These are phyloP conservation scores for Ecdyonurus torrentis DNA, from an alignment of 2,888 invertebrate genomes.

Conservation along the genomic window DNA sequence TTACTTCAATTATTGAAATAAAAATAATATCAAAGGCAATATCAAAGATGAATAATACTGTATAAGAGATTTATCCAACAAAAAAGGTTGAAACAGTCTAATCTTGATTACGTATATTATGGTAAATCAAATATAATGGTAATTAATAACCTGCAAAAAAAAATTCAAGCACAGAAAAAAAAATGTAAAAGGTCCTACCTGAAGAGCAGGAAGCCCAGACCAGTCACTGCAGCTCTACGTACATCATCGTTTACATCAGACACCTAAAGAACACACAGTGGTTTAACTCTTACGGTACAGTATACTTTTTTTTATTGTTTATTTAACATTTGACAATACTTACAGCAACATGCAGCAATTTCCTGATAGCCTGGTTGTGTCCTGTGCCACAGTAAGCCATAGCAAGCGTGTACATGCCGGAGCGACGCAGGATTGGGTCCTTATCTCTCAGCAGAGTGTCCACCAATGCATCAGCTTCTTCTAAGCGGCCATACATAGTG, in stretches of 20 bases:
- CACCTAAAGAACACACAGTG: constrained; percentile 28
- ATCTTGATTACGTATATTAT: no score
- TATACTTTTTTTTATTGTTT: not conserved
- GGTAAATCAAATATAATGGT: no score
- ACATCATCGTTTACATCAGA: constrained; percentile 99
- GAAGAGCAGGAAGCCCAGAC: constrained; percentile 94
- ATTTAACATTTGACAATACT: constrained; percentile 21
- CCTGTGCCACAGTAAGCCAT: constrained; percentile 98
- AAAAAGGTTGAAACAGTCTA: no score
- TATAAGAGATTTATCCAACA: no score
- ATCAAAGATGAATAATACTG: no score
- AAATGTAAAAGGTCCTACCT: constrained; percentile 48
- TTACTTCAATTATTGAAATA: no score
- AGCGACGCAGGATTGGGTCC: constrained; percentile 84
- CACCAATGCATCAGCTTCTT: constrained; percentile 90
- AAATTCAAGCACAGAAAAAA: no score
- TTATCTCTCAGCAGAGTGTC: constrained; percentile 81
- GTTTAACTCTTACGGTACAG: not conserved
- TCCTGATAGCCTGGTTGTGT: constrained; percentile 89
- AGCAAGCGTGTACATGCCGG: constrained; percentile 95
- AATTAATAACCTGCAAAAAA: no score
- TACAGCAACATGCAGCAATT: constrained; percentile 88
- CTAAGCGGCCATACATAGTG: constrained; percentile 91
- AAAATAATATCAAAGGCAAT: no score
- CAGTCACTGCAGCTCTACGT: constrained; percentile 92